Base-by-base conservation (phyloP, 2,797 vertebrate species). In the Champsocephalus esox region DNA sequence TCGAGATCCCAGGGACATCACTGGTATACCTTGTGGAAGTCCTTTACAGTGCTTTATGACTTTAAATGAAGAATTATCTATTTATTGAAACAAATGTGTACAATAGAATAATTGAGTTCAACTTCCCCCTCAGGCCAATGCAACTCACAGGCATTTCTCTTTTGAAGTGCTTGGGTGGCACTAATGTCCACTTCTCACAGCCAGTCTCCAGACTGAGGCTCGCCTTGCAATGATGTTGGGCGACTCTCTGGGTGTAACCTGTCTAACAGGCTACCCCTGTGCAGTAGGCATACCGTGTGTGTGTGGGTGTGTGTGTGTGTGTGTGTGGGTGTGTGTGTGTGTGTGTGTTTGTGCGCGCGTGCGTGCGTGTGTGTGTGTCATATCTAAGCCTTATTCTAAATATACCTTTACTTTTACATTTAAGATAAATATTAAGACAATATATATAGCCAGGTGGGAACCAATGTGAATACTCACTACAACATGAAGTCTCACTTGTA, bases 191-290 rank as follows among this genome's bases (percentile, higher is more conserved):
- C 14, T 34, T 66, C 50, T 78, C 69, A 80, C 50, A 75, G 16
- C 41, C 46, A 66, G 58, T 72, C 70, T 82, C 41, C 59, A 73
- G 66, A 75, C 55, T 70, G 69, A 79, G 78, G 60, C 68, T 81
- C 38, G 57, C 58, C 72, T 65, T 83, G n/a, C 73, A 72, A 70
- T 75, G 62, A 85, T 84, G 74, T 52, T 62, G 71, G 76, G 52
- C 49, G 10, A 73, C 61, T 73, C 66, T 85, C 59, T 83, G 86
- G 82, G 87, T 88, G 87, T 87, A 78, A 92, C 89, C 83, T 70
- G 83, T 81, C 68, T 81, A 79, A 84, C 85, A 81, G 75, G 81
- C 70, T 70, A 74, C 68, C 50, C 73, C 76, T 85, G 70, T 73
- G 51, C 52, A 41, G 17, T 11, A 49, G 13, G 56, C 54, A 50